Conservation (phyloP, 2,113 vertebrate species). For the Lophura nycthemera region DNA sequence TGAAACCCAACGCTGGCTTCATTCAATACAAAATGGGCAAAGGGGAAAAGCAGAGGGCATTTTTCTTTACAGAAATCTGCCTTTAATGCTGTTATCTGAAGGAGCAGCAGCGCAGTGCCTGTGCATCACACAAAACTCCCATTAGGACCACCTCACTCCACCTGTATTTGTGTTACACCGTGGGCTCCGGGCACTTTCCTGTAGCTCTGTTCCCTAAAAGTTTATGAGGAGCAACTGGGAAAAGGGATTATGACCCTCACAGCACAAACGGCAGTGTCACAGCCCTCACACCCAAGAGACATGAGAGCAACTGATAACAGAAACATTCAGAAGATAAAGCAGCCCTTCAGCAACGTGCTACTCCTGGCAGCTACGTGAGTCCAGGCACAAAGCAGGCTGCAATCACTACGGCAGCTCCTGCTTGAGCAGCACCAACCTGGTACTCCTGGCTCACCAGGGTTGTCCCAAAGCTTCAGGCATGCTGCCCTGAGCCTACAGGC, state of each 20-base stretch:
- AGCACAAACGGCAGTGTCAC: background rate
- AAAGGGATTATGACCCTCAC: background rate
- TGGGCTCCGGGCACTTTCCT: background rate
- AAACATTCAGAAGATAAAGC: background rate
- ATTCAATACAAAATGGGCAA: background rate
- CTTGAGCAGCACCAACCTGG: background rate
- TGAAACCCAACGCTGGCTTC: background rate
- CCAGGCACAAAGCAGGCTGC: background rate
- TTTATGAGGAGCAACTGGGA: background rate
- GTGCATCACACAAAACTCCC: background rate
- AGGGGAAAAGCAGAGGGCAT: background rate
- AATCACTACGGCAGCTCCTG: background rate
- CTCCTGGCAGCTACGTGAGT: background rate
- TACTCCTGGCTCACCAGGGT: background rate
- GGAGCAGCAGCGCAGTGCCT: background rate
- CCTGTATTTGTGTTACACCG: background rate
- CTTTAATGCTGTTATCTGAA: background rate
- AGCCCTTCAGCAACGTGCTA: background rate
- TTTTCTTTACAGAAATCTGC: background rate
- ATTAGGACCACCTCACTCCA: fast-evolving
- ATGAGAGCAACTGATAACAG: fast-evolving
- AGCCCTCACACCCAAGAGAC: background rate
- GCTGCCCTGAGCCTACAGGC: background rate
- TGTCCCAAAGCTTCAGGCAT: background rate
- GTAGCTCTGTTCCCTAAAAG: background rate